Evolutionary conservation across 92 coral and sea anemone genomes (phyloP).

Genomic region (Umimayanthus chanpuru): DNA sequence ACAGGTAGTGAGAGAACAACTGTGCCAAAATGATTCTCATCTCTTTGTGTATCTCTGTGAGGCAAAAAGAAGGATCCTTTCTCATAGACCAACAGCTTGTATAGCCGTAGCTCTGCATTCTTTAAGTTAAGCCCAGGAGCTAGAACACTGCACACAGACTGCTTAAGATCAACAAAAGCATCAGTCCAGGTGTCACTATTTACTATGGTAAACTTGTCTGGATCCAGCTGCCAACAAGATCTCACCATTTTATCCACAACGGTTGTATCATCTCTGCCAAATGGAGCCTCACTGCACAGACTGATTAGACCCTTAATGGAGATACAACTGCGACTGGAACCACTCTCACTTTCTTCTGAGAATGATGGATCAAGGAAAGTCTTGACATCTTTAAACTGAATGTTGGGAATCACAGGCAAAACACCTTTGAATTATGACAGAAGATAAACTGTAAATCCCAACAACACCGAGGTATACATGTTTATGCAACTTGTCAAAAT

Average conservation of each 20-base stretch:
- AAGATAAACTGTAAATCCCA: not conserved
- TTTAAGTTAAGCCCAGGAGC: slow-evolving; percentile 42
- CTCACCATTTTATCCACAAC: slow-evolving; percentile 50
- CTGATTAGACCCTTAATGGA: slow-evolving; percentile 46
- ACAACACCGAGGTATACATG: not conserved
- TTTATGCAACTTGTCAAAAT: too few relatives aligned
- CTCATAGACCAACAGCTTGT: slow-evolving; percentile 52
- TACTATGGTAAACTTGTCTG: slow-evolving; percentile 44
- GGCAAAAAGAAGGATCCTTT: slow-evolving; percentile 48
- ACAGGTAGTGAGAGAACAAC: slow-evolving; percentile 49
- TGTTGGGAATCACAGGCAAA: slow-evolving; percentile 47
- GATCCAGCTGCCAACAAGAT: slow-evolving; percentile 57
- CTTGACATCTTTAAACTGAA: slow-evolving; percentile 39
- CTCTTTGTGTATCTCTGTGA: slow-evolving; percentile 50
- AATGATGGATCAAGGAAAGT: slow-evolving; percentile 42
- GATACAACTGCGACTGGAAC: slow-evolving; percentile 16
- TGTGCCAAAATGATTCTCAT: slow-evolving; percentile 52
- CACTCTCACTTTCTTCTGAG: slow-evolving; percentile 17
- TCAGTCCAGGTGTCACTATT: slow-evolving; percentile 23
- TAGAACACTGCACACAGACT: slow-evolving; percentile 45
- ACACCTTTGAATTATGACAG: slow-evolving; percentile 31
- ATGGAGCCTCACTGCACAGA: slow-evolving; percentile 53
- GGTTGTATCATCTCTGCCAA: slow-evolving; percentile 50
- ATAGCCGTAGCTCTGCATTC: slow-evolving; percentile 41
- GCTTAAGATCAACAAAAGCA: slow-evolving; percentile 45